Evolutionary conservation across 1,140 invertebrate species (phyloP), one percentile per base, ranked within the genome.

Genomic region (Spodoptera frugiperda): DNA sequence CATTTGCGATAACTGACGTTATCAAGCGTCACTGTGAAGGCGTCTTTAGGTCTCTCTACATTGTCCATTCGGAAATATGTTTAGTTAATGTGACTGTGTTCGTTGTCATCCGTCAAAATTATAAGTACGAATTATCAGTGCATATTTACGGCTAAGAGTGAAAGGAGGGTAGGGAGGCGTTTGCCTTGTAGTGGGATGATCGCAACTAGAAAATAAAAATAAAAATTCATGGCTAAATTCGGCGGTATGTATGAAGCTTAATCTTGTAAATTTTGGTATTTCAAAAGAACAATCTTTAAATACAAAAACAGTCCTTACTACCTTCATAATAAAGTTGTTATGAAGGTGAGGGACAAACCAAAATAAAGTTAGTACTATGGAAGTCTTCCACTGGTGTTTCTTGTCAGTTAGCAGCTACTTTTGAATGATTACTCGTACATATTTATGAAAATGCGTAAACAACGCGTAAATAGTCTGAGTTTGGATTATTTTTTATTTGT

Each of bases 41-140:
- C 61, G 61, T 21, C 61, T 65, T 65, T 48, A 65, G 61, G 61
- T 25, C 44, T 65, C 11, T 25, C 12, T 30, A 65, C 44, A 65
- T 12, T 19, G 19, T 15, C 15, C 6, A 33, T 39, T 65, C n/a
- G 15, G 15, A 14, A n/a, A 19, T 67, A 67, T 33, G 63, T 49
- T 6, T 25, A 25, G 0, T 12, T 3, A 10, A 44, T 30, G 19
- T 67, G 17, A 5, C 15, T 46, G 61, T 30, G 25, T 5, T 30
- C 5, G 5, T 30, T 30, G 25, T 30, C 25, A 30, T 5, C 2
- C 5, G 25, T 2, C 25, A 30, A 30, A 30, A 5, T 2, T 30
- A n/a, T n/a, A n/a, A n/a, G n/a, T n/a, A n/a, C n/a, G n/a, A n/a
- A 25, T 25, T 2, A 25, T 25, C 25, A 25, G 0, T 25, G 2